A percentile compares a stretch with the other conserved stretches of the same genome.
Conservation (phyloP, 1,140 invertebrate genomes). For the Reticulitermes speratus region DNA sequence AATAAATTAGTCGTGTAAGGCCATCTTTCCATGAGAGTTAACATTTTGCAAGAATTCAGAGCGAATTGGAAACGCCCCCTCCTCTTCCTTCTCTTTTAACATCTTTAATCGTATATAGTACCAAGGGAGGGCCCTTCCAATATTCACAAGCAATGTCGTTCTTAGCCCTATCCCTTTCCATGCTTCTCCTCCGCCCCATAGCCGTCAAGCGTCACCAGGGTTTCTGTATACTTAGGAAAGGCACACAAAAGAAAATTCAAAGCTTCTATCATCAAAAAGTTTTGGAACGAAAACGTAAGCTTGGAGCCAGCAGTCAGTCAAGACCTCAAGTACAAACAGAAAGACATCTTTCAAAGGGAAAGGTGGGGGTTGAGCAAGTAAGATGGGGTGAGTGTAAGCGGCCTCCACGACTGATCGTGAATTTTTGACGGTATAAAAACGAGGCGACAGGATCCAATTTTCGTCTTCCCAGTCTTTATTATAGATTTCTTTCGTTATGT, state of each 20-base stretch:
- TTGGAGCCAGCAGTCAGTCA: background rate
- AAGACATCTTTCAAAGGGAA: background rate
- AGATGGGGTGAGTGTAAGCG: background rate
- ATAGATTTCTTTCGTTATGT: background rate
- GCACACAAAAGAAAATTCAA: conserved; percentile 19
- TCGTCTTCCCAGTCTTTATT: background rate
- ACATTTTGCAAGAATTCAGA: background rate
- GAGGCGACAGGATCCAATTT: conserved; percentile 9
- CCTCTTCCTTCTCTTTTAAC: background rate
- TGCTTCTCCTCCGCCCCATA: background rate
- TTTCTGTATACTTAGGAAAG: conserved; percentile 10
- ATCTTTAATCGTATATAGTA: background rate
- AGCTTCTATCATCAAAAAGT: conserved; percentile 19
- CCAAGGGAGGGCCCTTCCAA: background rate
- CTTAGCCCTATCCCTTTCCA: background rate
- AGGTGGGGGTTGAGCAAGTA: background rate
- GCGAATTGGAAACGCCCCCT: background rate
- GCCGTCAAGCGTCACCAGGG: background rate
- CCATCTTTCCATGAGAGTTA: too few species aligned
- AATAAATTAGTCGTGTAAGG: too few species aligned
- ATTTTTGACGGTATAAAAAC: conserved; percentile 16
- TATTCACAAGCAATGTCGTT: conserved; percentile 8
- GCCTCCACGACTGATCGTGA: conserved; percentile 2
- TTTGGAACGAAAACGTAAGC: conserved; percentile 2
- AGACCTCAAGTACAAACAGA: conserved; percentile 15